Base-by-base conservation (phyloP, 1,140 invertebrate species). In the Dermatophagoides farinae region DNA sequence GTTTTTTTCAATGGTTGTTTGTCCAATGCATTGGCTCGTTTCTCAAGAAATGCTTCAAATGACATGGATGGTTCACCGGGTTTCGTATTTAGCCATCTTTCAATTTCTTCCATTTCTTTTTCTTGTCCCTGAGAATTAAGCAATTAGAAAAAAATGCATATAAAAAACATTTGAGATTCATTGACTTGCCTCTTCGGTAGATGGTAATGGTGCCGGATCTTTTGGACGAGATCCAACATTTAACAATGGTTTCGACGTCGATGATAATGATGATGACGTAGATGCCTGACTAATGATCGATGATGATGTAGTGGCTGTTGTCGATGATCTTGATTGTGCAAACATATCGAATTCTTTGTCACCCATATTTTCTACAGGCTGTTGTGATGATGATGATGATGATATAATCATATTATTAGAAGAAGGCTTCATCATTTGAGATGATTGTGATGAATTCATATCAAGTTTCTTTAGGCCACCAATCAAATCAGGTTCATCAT, bases 91-190 rank as follows among this genome's bases (percentile, higher is more conserved):
- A 91, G 78, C 88, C 88, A 93, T 68, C 85, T 83, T 67, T 87
- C 87, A 80, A 91, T 90, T 76, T 92, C 88, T 76, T 87, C 86
- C 76, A 90, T 86, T 73, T 92, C 88, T 71, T 81, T 81, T 69
- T 88, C 83, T 74, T 81, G 82, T 66, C 80, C 38, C 22, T 62
- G 43, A 57, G 61, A 37, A 41, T 44, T 53, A 44, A 23, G 11
- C 61, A 51, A 52, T 52, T 46, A 20, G 46, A 14, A 57, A 54
- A 37, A 37, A 12, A 50, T 18, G 12, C 0, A 12, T 25, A n/a
- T 47, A 5, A 18, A 31, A 16, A 31, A 46, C 8, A 53, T 14
- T 10, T 41, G 4, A 38, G 10, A 61, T 40, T 61, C 14, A 44
- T 18, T 22, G n/a, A n/a, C 31, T 31, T 4, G 8, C 31, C 8